Base-by-base conservation (phyloP, 1,140 invertebrate species). In the Drosophila ohnishii region DNA sequence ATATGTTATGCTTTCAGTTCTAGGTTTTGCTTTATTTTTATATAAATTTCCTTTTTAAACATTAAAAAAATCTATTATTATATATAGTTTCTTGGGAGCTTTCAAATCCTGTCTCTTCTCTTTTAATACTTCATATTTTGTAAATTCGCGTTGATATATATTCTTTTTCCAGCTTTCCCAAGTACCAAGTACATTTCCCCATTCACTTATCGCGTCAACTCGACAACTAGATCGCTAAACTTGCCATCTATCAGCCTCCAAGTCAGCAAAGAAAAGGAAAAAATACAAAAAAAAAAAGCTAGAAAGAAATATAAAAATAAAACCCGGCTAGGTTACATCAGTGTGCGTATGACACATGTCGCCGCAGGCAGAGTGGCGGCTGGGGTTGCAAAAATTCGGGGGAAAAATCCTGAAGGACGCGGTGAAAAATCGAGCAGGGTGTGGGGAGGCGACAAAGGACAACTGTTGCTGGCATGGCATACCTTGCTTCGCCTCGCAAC, bases 331-430 rank as follows among this genome's bases (percentile, higher is more conserved):
- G 64, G 64, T 70, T 58, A 57, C 63, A 48, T 34, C 34, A 35
- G 66, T 57, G 63, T 51, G 62, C 56, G 37, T 39, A 74, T 80
- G 82, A 82, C 82, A 86, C 67, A 86, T 86, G 83, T 87, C 78
- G 83, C 70, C 66, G 37, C 72, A 55, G 64, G 67, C 50, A 64
- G 25, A 51, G 56, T 67, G 79, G 28, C 62, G 64, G 48, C 30
- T 50, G 47, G 47, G 47, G 47, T 11, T 11, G 28, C 16, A 37
- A 35, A 35, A 53, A 53, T 53, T 53, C 19, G 50, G 61, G 28
- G 28, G 28, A 16, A 61, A 64, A 42, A 34, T 64, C 37, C 14
- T 25, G 25, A 4, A 40, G 50, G 37, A 39, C 14, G 39, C 45
- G 37, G 61, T n/a, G 30, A n/a, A n/a, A 30, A 55, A 53, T 65